Conservation (phyloP, 2,888 invertebrate species). For the Drosophila lacicola region DNA sequence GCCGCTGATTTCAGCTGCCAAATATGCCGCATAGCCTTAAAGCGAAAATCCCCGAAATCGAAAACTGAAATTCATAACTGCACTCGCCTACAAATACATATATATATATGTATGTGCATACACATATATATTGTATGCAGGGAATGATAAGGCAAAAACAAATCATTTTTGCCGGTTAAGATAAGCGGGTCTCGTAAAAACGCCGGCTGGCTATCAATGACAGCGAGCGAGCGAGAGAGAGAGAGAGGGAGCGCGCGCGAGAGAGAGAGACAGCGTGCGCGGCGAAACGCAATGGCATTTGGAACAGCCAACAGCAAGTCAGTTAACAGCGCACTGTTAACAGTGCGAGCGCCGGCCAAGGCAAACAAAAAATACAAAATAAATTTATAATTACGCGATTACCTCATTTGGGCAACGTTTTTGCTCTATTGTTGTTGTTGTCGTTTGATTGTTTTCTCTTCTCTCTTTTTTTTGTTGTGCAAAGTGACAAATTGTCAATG, state of each 20-base stretch:
- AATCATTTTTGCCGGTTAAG: conserved; percentile 71
- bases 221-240: conserved; percentile 7
- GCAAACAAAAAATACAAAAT: conserved; percentile 40
- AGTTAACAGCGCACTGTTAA: conserved; percentile 56
- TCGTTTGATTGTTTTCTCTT: conserved; percentile 34
- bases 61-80: conserved; percentile 14
- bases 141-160: conserved; percentile 36
- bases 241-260: conserved; percentile 8
- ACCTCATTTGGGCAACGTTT: conserved; percentile 82
- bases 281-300: conserved; percentile 26
- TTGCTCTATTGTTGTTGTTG: conserved; percentile 75
- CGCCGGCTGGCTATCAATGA: conserved; percentile 61
- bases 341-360: conserved; percentile 44
- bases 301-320: conserved; percentile 28
- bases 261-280: conserved; percentile 6
- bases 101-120: background rate
- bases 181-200: conserved; percentile 61
- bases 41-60: conserved; percentile 16
- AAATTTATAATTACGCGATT: conserved; percentile 83
- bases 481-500: conserved; percentile 64
- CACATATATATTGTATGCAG: conserved; percentile 9
- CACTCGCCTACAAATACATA: background rate
- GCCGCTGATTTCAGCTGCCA: conserved; percentile 48
- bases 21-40: conserved; percentile 36
- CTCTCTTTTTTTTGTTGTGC: conserved; percentile 15